Conservation (phyloP, 2,888 invertebrate species). For the Chloromyia formosa region DNA sequence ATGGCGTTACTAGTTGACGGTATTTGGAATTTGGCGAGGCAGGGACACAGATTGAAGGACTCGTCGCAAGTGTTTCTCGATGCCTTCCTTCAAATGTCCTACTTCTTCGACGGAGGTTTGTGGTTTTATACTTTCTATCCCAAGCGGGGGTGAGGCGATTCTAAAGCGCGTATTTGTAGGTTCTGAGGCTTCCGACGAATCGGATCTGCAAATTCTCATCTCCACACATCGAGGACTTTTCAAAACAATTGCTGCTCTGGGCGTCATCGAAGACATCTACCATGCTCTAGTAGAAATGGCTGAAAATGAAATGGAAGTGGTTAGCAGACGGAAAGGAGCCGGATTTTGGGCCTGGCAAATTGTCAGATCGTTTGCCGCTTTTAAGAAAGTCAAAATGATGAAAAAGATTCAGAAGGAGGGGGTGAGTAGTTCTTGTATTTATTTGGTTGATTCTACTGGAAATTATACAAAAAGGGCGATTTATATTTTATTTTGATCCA, state of each 20-base stretch:
- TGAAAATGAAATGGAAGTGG: constrained; percentile 55
- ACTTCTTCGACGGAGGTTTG: constrained; percentile 56
- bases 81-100: constrained; percentile 57
- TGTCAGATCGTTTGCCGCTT: constrained; percentile 56
- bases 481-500: too few relatives aligned
- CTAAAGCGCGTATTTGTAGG: neutral
- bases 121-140: neutral
- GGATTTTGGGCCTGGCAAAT: constrained; percentile 61
- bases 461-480: too few relatives aligned
- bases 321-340: constrained; percentile 55
- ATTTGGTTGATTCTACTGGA: too few relatives aligned
- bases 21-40: constrained; percentile 53
- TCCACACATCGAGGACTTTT: constrained; percentile 57
- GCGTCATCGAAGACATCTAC: constrained; percentile 59
- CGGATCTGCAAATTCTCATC: constrained; percentile 50
- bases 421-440: too few relatives aligned
- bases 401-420: constrained; percentile 57
- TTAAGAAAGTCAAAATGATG: constrained; percentile 58
- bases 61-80: constrained; percentile 55
- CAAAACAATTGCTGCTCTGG: constrained; percentile 57
- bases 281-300: constrained; percentile 56
- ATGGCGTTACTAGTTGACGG: constrained; percentile 41
- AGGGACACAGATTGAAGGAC: constrained; percentile 54
- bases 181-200: neutral
- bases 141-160: neutral